These are phyloP conservation scores for Engystomops pustulosus DNA, from an alignment of 2,113 vertebrate species.

Conservation along the genomic window DNA sequence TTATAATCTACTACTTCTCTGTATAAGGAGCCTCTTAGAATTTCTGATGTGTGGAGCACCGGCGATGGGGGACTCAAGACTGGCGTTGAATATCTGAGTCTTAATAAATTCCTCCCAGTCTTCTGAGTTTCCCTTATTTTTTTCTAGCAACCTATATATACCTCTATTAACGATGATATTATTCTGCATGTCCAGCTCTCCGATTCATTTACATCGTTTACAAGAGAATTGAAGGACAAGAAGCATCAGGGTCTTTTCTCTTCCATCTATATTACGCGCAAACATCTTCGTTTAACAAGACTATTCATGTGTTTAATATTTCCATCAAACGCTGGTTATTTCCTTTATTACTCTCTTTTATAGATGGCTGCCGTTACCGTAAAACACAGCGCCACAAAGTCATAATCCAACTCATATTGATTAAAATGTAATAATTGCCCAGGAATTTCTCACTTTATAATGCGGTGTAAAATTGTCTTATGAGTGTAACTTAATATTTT, in stretches of 20 bases:
- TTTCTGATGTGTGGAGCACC: too few species aligned
- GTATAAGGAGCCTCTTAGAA: too few species aligned
- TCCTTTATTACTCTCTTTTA: slow-evolving; percentile 54
- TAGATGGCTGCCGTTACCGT: slow-evolving; percentile 34
- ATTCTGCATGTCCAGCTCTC: neutral
- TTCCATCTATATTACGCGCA: slow-evolving; percentile 45
- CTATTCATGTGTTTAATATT: slow-evolving; percentile 45
- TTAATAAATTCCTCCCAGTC: too few species aligned
- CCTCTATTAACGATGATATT: neutral
- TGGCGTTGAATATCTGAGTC: too few species aligned
- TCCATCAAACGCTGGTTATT: slow-evolving; percentile 48
- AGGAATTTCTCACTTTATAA: slow-evolving; percentile 57
- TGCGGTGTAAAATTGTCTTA: slow-evolving; percentile 20
- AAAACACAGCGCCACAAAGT: slow-evolving; percentile 29
- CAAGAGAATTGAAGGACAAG: neutral
- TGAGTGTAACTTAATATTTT: slow-evolving; percentile 26
- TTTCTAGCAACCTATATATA: neutral
- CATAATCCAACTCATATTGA: slow-evolving; percentile 51
- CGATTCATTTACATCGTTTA: neutral
- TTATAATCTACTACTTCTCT: too few species aligned
- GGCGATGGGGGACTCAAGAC: too few species aligned
- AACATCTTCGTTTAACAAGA: slow-evolving; percentile 52
- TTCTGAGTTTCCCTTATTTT: too few species aligned
- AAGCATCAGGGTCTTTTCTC: slow-evolving; percentile 5
- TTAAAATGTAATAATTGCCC: slow-evolving; percentile 60